These are phyloP conservation scores for Labeo rohita DNA, from an alignment of 2,113 vertebrate species.

Conservation along the genomic window DNA sequence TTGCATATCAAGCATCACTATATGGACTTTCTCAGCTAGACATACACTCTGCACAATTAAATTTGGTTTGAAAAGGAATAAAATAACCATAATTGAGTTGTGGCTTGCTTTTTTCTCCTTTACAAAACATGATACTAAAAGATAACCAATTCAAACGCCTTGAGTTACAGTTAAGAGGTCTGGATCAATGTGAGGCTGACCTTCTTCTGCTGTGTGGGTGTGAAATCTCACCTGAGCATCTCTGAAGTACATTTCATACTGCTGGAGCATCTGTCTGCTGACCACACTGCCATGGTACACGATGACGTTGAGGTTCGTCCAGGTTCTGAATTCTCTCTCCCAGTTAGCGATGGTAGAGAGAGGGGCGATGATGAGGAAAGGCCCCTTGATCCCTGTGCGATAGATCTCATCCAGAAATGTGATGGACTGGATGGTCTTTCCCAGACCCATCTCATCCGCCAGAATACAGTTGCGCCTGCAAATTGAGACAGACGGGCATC, in stretches of 20 bases:
- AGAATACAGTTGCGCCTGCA: conserved; percentile 96
- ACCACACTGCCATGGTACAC: conserved; percentile 97
- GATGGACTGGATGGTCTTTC: conserved; percentile 98
- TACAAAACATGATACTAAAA: conserved; percentile 12
- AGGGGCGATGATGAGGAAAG: conserved; percentile 96
- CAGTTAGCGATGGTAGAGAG: conserved; percentile 99
- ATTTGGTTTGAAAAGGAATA: conserved; percentile 8
- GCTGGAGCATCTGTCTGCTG: conserved; percentile 99
- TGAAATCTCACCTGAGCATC: conserved; percentile 86
- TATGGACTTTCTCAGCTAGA: not conserved
- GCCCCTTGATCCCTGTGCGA: conserved; percentile 86
- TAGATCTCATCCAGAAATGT: conserved; percentile 95
- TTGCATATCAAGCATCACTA: not conserved
- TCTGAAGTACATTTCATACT: conserved; percentile 98
- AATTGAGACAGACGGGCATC: not conserved
- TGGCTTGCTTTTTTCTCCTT: not conserved
- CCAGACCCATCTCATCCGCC: conserved; percentile 98
- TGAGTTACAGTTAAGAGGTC: conserved; percentile 9
- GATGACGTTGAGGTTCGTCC: conserved; percentile 94
- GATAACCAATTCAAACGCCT: not conserved
- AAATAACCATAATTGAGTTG: conserved; percentile 7
- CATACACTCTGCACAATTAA: not conserved
- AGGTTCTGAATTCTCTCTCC: conserved; percentile 96
- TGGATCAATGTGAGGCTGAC: not conserved
- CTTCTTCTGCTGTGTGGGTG: not conserved